Evolutionary conservation across 2,113 vertebrate species (phyloP).

Genomic region (Sterna hirundo): DNA sequence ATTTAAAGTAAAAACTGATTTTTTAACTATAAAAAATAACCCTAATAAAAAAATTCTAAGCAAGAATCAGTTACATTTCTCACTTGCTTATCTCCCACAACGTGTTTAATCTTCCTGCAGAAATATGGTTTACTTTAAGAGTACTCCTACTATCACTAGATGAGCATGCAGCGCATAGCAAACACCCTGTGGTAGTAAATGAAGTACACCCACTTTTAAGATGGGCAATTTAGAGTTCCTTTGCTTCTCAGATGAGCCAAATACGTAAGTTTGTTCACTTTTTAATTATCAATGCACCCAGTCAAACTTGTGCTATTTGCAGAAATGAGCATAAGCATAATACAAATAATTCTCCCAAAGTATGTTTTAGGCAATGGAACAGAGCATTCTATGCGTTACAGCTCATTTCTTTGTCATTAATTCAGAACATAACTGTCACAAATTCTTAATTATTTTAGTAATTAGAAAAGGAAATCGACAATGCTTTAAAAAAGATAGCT

Average conservation of each 20-base stretch:
- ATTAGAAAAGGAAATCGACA: slow-evolving; percentile 9
- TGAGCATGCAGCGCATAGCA: rapidly evolving
- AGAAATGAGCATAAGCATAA: neutral
- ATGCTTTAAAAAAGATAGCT: neutral
- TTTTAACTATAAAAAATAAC: neutral
- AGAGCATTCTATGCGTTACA: neutral
- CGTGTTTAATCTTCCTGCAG: neutral
- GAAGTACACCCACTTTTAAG: neutral
- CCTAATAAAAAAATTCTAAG: neutral
- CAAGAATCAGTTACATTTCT: neutral
- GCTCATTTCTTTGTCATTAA: slow-evolving; percentile 18
- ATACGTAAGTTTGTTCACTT: neutral
- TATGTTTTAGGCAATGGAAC: neutral
- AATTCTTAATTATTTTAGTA: slow-evolving; percentile 39
- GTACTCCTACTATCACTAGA: neutral
- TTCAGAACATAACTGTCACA: slow-evolving; percentile 31
- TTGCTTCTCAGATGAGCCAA: neutral
- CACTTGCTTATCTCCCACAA: neutral
- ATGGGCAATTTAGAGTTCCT: neutral
- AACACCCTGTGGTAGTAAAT: neutral
- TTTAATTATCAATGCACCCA: neutral
- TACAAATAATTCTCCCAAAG: neutral
- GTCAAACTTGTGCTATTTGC: neutral
- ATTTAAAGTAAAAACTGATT: neutral
- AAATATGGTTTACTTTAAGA: neutral